A percentile compares a stretch with the other conserved stretches of the same genome.
Evolutionary conservation across 2,888 invertebrate species (phyloP).

Genomic region (Pachymerium ferrugineum): DNA sequence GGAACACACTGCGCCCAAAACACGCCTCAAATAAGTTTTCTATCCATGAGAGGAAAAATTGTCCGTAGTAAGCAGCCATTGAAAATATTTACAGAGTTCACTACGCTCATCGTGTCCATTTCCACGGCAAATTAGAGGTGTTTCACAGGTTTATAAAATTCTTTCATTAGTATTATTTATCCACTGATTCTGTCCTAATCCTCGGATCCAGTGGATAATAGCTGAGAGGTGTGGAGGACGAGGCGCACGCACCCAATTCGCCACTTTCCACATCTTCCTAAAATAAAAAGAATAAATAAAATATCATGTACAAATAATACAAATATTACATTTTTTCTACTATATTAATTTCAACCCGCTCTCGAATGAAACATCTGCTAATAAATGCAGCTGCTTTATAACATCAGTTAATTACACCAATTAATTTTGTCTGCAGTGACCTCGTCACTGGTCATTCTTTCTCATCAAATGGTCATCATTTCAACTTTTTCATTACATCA

Average conservation of each 20-base stretch:
- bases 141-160: background rate
- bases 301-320: no score
- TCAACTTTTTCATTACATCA: background rate
- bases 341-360: background rate
- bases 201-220: background rate
- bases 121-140: background rate
- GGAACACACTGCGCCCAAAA: constrained; percentile 3
- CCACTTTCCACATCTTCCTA: constrained; percentile 13
- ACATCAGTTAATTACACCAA: background rate
- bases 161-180: background rate
- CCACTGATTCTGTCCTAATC: background rate
- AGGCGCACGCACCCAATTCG: constrained; percentile 10
- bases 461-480: background rate
- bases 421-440: background rate
- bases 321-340: background rate
- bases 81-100: constrained; percentile 20
- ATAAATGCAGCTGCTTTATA: background rate
- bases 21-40: background rate
- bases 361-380: background rate
- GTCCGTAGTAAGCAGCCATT: constrained; percentile 20
- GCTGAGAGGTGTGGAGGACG: background rate
- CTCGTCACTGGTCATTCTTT: background rate
- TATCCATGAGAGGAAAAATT: constrained; percentile 22
- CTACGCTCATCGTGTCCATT: constrained; percentile 17
- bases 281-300: background rate